Percentiles rank a stretch among this genome's conserved stretches.
These are phyloP conservation scores for Typhlomys cinereus DNA, from an alignment of 2,113 vertebrate species.

Conservation along the genomic window DNA sequence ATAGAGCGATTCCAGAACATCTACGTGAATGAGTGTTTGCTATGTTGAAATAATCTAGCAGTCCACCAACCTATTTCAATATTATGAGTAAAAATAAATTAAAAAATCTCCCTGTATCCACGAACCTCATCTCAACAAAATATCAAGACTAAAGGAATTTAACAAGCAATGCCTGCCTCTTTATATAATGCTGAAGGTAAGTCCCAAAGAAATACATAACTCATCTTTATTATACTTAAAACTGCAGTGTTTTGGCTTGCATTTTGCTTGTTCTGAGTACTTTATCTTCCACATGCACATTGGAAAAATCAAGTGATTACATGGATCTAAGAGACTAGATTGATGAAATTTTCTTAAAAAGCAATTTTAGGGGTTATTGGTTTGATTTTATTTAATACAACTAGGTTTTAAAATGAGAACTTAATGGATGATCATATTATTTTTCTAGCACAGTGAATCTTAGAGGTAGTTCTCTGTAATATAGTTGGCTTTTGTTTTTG, in stretches of 20 bases:
- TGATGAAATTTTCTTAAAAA: background rate
- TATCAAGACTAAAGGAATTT: background rate
- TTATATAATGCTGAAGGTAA: background rate
- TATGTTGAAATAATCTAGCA: background rate
- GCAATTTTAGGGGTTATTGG: background rate
- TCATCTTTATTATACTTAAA: background rate
- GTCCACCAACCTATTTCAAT: background rate
- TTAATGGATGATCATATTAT: background rate
- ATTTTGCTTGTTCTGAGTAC: background rate
- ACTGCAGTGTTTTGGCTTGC: background rate
- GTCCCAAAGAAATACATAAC: background rate
- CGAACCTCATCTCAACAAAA: background rate
- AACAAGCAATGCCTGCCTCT: background rate
- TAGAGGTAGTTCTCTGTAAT: background rate
- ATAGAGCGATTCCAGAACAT: background rate
- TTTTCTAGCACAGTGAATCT: background rate
- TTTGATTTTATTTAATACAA: slow-evolving; percentile 14
- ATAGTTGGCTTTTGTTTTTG: background rate
- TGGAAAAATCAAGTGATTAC: background rate
- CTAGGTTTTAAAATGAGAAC: background rate
- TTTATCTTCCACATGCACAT: background rate
- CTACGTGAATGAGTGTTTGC: background rate
- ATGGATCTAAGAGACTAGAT: background rate
- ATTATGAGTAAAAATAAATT: background rate
- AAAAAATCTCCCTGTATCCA: background rate